These are phyloP conservation scores for Morelia viridis DNA, from an alignment of 2,797 vertebrate genomes.

Conservation along the genomic window DNA sequence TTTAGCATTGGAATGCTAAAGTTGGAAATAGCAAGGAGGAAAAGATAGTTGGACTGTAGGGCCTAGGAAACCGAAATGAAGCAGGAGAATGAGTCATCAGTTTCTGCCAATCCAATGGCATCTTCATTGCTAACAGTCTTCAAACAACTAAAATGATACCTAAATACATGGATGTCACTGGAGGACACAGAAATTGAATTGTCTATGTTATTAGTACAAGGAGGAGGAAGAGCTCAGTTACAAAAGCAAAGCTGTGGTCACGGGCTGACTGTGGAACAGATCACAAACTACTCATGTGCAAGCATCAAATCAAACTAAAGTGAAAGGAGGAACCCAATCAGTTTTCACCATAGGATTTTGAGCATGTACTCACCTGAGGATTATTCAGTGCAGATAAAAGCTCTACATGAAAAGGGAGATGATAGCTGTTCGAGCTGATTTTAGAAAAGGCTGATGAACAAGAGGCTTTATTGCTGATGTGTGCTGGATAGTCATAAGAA, in stretches of 20 bases:
- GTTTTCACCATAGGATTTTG: too few species aligned
- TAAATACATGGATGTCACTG: background rate
- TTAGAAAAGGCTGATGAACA: too few species aligned
- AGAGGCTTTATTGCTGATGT: too few species aligned
- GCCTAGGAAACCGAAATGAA: background rate
- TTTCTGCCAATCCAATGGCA: background rate
- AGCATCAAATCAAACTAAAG: background rate
- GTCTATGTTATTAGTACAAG: background rate
- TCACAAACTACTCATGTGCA: background rate
- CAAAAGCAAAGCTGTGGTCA: background rate
- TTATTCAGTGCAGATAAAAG: too few species aligned
- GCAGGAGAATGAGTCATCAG: background rate
- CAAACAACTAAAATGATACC: background rate
- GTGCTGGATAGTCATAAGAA: too few species aligned
- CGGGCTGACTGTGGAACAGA: background rate
- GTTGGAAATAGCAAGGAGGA: background rate
- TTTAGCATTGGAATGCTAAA: background rate
- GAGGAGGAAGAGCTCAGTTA: background rate
- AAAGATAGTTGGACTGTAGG: background rate
- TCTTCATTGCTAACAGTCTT: background rate
- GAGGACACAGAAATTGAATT: background rate
- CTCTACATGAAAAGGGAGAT: too few species aligned
- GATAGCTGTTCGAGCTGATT: too few species aligned
- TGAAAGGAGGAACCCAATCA: too few species aligned
- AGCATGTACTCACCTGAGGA: too few species aligned